Base-by-base conservation (phyloP, 2,113 vertebrate species). In the Herpetotheres cachinnans region DNA sequence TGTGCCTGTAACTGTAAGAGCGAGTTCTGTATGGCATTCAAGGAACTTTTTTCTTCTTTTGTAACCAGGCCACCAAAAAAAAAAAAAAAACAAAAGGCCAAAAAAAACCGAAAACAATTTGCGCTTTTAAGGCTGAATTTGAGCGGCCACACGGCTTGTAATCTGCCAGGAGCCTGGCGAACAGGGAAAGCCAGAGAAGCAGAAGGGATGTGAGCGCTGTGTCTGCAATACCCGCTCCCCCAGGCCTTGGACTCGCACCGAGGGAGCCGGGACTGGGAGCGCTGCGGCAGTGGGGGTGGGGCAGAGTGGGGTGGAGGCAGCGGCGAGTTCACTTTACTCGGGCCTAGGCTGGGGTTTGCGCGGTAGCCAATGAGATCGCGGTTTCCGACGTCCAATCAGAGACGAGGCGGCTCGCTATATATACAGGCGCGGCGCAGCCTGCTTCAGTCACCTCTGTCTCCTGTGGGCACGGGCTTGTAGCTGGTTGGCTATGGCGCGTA, bases 341-440 rank as follows among this genome's bases (percentile, higher is more conserved):
- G 10, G 7, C 14, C 2, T 12, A 0, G 13, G 9, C 4, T 1
- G 19, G 56, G 42, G 67, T 86, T 66, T 4, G 3, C 21, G 16
- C 3, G 2, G 2, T 9, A 86, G 3, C 96, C 96, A 96, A 96
- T 96, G 1, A 40, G 38, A 7, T 2, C 4, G 22, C 13, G 7
- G 0, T 2, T 1, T 4, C 0, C 0, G 2, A 7, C 0, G 5
- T 0, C 96, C 96, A 96, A 96, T 96, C 87, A 91, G 27, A 40
- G 63, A 16, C 9, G 52, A 0, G 18, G 2, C 1, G 1, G 47
- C 8, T 30, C 71, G 10, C 11, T 89, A 95, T 96, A 96, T 94
- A 67, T 52, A 3, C 0, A 0, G 10, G 25, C 2, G 3, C 1
- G 2, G 10, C 0, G 1, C 0, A 0, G 0, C 0, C 0, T 1